A percentile compares a stretch with the other conserved stretches of the same genome.
Evolutionary conservation across 2,888 invertebrate species (phyloP).

Genomic region (Xestia ashworthii): DNA sequence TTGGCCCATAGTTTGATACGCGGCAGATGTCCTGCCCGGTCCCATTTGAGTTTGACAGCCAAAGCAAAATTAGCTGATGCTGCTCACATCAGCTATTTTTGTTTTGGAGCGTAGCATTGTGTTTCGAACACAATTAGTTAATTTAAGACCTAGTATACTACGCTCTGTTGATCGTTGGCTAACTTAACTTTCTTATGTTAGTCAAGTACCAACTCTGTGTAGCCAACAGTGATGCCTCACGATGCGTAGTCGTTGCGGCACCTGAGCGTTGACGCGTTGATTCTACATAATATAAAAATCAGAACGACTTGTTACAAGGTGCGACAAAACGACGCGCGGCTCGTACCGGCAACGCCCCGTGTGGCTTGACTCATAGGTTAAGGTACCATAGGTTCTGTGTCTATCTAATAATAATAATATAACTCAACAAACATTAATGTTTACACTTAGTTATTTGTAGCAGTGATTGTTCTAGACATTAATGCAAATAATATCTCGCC

Average conservation of each 20-base stretch:
- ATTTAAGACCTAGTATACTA: not conserved
- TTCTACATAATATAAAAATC: not conserved
- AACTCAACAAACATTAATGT: slow-evolving; percentile 21
- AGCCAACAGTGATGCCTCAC: not conserved
- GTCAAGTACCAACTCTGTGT: slow-evolving; percentile 4
- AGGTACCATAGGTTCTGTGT: slow-evolving; percentile 18
- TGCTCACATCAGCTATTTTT: not conserved
- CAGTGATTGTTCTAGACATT: slow-evolving; percentile 10
- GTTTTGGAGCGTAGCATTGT: not conserved
- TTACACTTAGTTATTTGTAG: not conserved
- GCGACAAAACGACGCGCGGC: not conserved
- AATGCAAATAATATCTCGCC: not conserved
- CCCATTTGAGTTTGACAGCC: not conserved
- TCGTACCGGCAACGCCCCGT: not conserved
- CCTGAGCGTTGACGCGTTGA: not conserved
- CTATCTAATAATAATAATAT: slow-evolving; percentile 15
- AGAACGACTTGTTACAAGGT: not conserved
- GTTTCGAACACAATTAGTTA: not conserved
- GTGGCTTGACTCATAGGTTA: not conserved
- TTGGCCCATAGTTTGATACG: not conserved
- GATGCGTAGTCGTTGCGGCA: not conserved
- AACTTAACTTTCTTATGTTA: not conserved
- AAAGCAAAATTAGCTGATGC: not conserved
- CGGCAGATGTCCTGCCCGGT: not conserved
- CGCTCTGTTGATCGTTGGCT: not conserved